phyloP scores from a whole-genome alignment of 2,797 vertebrate species.

The Podarcis siculus region DNA sequence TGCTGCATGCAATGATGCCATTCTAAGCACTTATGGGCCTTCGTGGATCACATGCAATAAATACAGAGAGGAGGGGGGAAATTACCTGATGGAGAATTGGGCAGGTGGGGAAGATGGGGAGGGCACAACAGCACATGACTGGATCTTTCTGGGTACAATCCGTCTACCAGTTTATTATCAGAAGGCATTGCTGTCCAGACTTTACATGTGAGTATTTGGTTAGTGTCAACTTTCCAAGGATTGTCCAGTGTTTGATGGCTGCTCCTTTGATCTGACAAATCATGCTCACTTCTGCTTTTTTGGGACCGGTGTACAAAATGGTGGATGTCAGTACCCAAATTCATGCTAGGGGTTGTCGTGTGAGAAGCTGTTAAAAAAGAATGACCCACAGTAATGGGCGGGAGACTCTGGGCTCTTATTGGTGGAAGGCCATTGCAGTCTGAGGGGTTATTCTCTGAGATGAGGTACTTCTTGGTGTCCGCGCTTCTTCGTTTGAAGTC shows the following conservation, averaged over 20 bases:
- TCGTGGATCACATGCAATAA: neutral
- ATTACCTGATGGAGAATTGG: constrained; percentile 81
- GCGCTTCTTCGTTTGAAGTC: constrained; percentile 73
- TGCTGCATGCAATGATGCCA: neutral
- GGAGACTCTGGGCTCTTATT: constrained; percentile 84
- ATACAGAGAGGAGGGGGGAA: constrained; percentile 15
- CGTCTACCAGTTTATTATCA: constrained; percentile 78
- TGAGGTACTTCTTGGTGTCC: constrained; percentile 76
- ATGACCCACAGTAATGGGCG: constrained; percentile 79
- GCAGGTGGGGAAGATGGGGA: constrained; percentile 78
- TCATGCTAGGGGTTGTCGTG: constrained; percentile 58
- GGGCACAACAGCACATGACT: constrained; percentile 73
- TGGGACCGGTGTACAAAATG: constrained; percentile 77
- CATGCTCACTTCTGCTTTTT: constrained; percentile 85
- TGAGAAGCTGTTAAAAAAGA: constrained; percentile 77
- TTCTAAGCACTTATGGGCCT: too few relatives aligned
- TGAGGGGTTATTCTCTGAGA: constrained; percentile 73
- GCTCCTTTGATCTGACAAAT: constrained; percentile 78
- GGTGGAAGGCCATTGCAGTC: constrained; percentile 78
- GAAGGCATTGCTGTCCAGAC: constrained; percentile 76
- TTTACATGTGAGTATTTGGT: constrained; percentile 75
- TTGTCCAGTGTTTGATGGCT: constrained; percentile 70
- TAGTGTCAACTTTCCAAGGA: constrained; percentile 75
- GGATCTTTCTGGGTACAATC: constrained; percentile 70
- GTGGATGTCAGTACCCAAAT: constrained; percentile 60